Conservation (phyloP, 2,797 vertebrate genomes). For the Austrolebias charrua region DNA sequence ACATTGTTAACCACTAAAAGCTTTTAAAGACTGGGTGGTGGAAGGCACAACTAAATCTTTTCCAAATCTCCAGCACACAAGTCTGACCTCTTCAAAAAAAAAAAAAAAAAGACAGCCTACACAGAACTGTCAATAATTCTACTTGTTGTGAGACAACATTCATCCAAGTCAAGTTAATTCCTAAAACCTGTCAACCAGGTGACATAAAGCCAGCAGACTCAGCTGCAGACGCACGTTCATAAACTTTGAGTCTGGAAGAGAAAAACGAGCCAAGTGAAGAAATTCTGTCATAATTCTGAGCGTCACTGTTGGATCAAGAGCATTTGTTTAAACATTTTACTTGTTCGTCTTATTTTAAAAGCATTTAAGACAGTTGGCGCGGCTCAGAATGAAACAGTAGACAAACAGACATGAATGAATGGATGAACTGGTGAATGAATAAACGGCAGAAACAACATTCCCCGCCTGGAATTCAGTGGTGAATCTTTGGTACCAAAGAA, state of each 20-base stretch:
- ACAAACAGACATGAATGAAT: background rate
- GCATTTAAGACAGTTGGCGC: background rate
- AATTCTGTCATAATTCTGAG: no score
- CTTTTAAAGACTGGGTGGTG: constrained; percentile 36
- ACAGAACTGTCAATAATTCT: constrained; percentile 15
- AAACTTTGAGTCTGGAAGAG: constrained; percentile 2
- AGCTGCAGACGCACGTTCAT: constrained; percentile 21
- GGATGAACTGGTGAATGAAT: background rate
- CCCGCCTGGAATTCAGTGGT: no score
- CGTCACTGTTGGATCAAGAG: no score
- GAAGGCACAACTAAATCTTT: constrained; percentile 24
- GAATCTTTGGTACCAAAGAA: no score
- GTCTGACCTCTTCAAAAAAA: constrained; percentile 2
- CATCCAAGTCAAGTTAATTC: constrained; percentile 12
- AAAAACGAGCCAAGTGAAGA: no score
- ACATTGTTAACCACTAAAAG: constrained; percentile 49
- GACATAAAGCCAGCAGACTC: constrained; percentile 30
- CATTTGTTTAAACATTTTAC: no score
- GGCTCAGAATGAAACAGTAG: background rate
- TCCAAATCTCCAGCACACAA: constrained; percentile 20
- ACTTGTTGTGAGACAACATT: background rate
- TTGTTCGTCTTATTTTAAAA: background rate
- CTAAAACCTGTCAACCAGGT: constrained; percentile 15
- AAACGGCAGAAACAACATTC: no score
- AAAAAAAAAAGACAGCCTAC: background rate